Percentiles rank a stretch among this genome's conserved stretches.
Conservation (phyloP, 2,888 invertebrate genomes). For the Pomacea canaliculata region DNA sequence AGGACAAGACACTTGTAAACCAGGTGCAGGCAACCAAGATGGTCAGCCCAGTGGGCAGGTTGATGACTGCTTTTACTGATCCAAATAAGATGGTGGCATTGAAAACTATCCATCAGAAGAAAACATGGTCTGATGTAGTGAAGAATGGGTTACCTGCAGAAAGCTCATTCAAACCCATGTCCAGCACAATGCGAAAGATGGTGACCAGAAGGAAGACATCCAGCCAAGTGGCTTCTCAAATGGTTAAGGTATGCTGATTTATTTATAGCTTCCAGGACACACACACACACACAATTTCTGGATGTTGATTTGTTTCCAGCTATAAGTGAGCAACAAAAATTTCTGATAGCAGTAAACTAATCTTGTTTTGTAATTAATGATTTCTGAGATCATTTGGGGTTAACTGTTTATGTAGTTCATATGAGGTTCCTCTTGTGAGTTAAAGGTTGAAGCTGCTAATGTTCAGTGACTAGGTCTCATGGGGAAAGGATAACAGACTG, state of each 20-base stretch:
- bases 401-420: too few species aligned
- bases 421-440: too few species aligned
- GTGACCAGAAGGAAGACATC: constrained; percentile 14
- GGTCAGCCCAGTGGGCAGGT: constrained; percentile 34
- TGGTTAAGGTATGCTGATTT: background rate
- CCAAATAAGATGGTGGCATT: constrained; percentile 56
- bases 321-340: too few species aligned
- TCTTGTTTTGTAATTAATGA: too few species aligned
- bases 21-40: constrained; percentile 6
- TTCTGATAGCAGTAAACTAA: too few species aligned
- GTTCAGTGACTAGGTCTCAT: too few species aligned
- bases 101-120: constrained; percentile 60
- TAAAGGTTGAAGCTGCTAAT: too few species aligned
- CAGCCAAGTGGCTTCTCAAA: background rate
- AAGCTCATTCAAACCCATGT: constrained; percentile 25
- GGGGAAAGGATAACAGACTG: too few species aligned
- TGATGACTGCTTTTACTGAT: constrained; percentile 41
- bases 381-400: too few species aligned
- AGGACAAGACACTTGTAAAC: constrained; percentile 20
- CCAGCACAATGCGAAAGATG: constrained; percentile 4
- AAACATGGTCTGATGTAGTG: constrained; percentile 59
- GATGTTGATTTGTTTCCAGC: too few species aligned
- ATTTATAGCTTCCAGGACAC: too few species aligned
- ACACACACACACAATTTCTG: too few species aligned
- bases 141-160: constrained; percentile 44